Evolutionary conservation across 1,140 invertebrate genomes (phyloP).

Genomic region (Listronotus bonariensis): DNA sequence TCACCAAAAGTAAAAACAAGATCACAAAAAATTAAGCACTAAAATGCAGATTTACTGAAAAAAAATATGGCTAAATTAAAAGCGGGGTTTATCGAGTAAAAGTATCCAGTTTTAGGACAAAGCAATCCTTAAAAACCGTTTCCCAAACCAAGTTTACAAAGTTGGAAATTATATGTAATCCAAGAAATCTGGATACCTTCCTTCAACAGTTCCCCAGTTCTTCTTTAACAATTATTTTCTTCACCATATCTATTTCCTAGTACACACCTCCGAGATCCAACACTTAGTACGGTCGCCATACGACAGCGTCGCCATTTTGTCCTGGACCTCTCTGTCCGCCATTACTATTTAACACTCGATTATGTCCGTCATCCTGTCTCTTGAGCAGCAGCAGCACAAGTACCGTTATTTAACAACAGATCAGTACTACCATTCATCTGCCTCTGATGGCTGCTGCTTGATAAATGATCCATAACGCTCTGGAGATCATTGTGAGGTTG

Average conservation of each 20-base stretch:
- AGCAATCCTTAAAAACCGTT: too few species aligned
- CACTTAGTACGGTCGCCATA: slow-evolving; percentile 65
- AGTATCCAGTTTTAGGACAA: too few species aligned
- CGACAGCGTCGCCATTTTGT: slow-evolving; percentile 67
- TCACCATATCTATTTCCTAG: background rate
- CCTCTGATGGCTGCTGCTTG: slow-evolving; percentile 62
- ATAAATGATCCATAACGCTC: slow-evolving; percentile 73
- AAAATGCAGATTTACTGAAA: too few species aligned
- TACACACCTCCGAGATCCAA: background rate
- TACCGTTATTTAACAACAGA: slow-evolving; percentile 61
- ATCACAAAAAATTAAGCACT: too few species aligned
- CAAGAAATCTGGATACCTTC: too few species aligned
- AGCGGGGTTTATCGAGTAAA: too few species aligned
- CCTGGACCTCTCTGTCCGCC: slow-evolving; percentile 65
- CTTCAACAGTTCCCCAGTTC: too few species aligned
- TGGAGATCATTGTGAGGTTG: slow-evolving; percentile 70
- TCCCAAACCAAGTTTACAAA: too few species aligned
- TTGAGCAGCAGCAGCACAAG: slow-evolving; percentile 64
- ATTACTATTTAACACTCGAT: slow-evolving; percentile 62
- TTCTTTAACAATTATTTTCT: too few species aligned
- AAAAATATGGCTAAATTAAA: too few species aligned
- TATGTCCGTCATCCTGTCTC: slow-evolving; percentile 60
- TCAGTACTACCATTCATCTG: slow-evolving; percentile 60
- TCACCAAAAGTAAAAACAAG: too few species aligned
- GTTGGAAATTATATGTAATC: too few species aligned